These are phyloP conservation scores for Blastobasis adustella DNA, from an alignment of 2,888 invertebrate genomes.

Conservation along the genomic window DNA sequence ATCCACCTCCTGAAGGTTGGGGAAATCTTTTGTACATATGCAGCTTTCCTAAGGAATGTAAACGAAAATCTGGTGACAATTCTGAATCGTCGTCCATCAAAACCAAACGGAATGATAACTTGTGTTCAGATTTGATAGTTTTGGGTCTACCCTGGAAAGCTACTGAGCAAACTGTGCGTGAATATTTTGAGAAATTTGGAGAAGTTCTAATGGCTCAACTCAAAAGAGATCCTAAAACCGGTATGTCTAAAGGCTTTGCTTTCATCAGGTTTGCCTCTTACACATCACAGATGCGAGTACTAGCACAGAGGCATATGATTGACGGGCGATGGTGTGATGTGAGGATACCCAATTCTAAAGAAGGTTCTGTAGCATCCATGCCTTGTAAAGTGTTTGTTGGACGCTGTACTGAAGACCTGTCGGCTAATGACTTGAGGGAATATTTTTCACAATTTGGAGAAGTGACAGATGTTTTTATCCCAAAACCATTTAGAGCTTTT, in stretches of 20 bases:
- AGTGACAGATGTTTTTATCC: constrained; percentile 91
- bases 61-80: constrained; percentile 94
- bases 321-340: constrained; percentile 99
- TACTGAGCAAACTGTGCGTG: constrained; percentile 94
- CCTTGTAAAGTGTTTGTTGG: constrained; percentile 91
- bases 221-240: constrained; percentile 92
- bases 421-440: constrained; percentile 84
- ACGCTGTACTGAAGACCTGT: constrained; percentile 87
- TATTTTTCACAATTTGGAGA: constrained; percentile 88
- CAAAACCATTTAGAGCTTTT: constrained; percentile 88
- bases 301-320: constrained; percentile 96
- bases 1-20: constrained; percentile 94
- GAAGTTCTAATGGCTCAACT: constrained; percentile 98
- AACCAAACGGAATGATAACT: constrained; percentile 94
- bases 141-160: constrained; percentile 98
- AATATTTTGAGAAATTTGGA: constrained; percentile 98
- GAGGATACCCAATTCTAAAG: constrained; percentile 96
- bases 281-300: constrained; percentile 94
- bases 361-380: constrained; percentile 81
- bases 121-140: constrained; percentile 98
- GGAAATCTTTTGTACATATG: constrained; percentile 84
- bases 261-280: constrained; percentile 97
- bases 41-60: constrained; percentile 93
- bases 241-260: constrained; percentile 98
- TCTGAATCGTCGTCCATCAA: constrained; percentile 89